phyloP scores from a whole-genome alignment of 2,888 invertebrate species.

The Operophtera brumata region DNA sequence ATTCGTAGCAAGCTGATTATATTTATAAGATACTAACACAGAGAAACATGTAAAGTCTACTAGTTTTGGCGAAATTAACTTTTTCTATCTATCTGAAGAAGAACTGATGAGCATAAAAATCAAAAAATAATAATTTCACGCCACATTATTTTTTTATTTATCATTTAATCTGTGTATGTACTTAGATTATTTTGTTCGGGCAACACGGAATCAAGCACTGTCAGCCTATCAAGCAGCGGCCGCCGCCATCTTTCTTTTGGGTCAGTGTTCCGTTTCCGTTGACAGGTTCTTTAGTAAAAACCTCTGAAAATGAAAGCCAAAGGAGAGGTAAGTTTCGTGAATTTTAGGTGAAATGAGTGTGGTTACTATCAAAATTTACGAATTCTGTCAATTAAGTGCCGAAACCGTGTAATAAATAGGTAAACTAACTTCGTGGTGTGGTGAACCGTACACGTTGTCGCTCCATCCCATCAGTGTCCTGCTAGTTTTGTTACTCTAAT shows the following conservation, averaged over 20 bases:
- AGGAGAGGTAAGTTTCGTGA: constrained; percentile 85
- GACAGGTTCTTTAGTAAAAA: constrained; percentile 74
- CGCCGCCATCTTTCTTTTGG: constrained; percentile 51
- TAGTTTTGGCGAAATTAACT: too few relatives aligned
- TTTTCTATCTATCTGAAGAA: too few relatives aligned
- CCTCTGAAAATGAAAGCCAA: constrained; percentile 90
- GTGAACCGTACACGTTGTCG: constrained; percentile 66
- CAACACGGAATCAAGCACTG: background rate
- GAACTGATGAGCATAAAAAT: too few relatives aligned
- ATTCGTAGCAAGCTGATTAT: too few relatives aligned
- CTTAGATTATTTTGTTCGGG: background rate
- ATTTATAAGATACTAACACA: too few relatives aligned
- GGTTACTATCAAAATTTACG: background rate
- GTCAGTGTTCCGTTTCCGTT: constrained; percentile 71
- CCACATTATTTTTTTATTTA: too few relatives aligned
- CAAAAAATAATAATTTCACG: too few relatives aligned
- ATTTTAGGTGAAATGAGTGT: constrained; percentile 33
- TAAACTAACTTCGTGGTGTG: constrained; percentile 23
- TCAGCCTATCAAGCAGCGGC: background rate
- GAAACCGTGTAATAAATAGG: constrained; percentile 9
- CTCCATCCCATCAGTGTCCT: constrained; percentile 31
- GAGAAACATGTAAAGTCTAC: too few relatives aligned
- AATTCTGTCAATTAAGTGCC: background rate
- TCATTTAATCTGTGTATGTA: too few relatives aligned
- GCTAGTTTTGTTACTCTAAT: constrained; percentile 13